These are phyloP conservation scores for Amphiura filiformis DNA, from an alignment of 35 echinoderm and acorn worm genomes.

Conservation along the genomic window DNA sequence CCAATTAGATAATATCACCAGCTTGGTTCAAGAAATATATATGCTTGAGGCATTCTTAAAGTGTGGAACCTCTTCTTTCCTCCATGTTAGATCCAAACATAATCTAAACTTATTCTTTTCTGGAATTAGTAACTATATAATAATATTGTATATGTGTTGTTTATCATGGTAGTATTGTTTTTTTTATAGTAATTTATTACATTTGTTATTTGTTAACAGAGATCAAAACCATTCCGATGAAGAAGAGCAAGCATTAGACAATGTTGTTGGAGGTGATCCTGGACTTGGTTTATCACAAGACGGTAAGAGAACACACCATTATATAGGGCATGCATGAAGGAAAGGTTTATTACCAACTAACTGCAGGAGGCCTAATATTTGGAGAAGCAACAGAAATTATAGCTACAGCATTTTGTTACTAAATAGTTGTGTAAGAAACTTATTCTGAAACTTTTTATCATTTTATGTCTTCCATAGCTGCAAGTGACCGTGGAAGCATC, in stretches of 20 bases:
- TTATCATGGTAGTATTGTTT: too few species aligned
- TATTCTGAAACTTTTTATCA: not conserved
- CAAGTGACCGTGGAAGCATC: conserved; percentile 86
- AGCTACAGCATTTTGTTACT: not conserved
- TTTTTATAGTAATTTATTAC: not conserved
- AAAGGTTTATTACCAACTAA: too few species aligned
- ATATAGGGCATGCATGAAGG: not conserved
- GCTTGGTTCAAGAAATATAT: too few species aligned
- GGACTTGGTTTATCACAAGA: conserved; percentile 78
- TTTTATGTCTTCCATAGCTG: conserved; percentile 37
- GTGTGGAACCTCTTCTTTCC: too few species aligned
- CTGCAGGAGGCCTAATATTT: not conserved
- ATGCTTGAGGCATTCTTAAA: too few species aligned
- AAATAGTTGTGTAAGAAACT: too few species aligned
- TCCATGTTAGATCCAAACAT: too few species aligned
- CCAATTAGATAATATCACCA: too few species aligned
- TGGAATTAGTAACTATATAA: too few species aligned
- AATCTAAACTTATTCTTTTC: too few species aligned
- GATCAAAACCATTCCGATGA: conserved; percentile 8
- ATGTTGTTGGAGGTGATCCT: not conserved
- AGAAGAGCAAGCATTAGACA: not conserved
- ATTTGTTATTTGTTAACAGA: not conserved
- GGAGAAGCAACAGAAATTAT: not conserved
- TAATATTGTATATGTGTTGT: too few species aligned
- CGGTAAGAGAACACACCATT: conserved; percentile 33